Evolutionary conservation across 2,797 vertebrate species (phyloP).

Genomic region (Myotis vivesi): DNA sequence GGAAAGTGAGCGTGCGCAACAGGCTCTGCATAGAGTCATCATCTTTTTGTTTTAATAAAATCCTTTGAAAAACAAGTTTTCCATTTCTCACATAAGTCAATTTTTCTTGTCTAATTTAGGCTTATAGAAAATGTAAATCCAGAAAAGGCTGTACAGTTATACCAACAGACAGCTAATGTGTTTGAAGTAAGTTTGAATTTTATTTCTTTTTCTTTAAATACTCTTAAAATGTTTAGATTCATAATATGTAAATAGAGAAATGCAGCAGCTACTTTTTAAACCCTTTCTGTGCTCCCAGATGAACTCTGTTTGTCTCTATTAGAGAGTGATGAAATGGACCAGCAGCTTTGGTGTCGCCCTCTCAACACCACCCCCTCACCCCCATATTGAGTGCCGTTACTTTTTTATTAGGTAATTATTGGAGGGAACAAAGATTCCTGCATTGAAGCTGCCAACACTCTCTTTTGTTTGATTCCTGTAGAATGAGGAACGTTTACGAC

Average conservation of each 20-base stretch:
- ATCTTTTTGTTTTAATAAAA: background rate
- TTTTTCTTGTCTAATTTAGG: slow-evolving; percentile 83
- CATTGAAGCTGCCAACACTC: background rate
- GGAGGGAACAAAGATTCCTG: background rate
- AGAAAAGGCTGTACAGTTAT: slow-evolving; percentile 96
- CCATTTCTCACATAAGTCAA: slow-evolving; percentile 16
- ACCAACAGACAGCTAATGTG: slow-evolving; percentile 96
- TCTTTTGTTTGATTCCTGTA: slow-evolving; percentile 73
- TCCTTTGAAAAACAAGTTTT: background rate
- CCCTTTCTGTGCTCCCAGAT: background rate
- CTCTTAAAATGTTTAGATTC: background rate
- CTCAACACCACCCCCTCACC: background rate
- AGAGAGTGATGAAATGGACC: background rate
- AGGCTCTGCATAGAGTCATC: background rate
- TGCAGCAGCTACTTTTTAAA: background rate
- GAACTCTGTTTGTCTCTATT: background rate
- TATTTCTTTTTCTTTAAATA: background rate
- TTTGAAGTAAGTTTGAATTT: slow-evolving; percentile 91
- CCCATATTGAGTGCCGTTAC: background rate
- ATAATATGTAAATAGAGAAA: background rate
- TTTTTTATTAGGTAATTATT: background rate
- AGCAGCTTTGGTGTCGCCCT: background rate
- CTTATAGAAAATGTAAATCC: slow-evolving; percentile 95
- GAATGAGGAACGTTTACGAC: slow-evolving; percentile 97
- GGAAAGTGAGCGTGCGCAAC: slow-evolving; percentile 90